Evolutionary conservation across 2,113 vertebrate genomes (phyloP).

Genomic region (Centropus bengalensis): DNA sequence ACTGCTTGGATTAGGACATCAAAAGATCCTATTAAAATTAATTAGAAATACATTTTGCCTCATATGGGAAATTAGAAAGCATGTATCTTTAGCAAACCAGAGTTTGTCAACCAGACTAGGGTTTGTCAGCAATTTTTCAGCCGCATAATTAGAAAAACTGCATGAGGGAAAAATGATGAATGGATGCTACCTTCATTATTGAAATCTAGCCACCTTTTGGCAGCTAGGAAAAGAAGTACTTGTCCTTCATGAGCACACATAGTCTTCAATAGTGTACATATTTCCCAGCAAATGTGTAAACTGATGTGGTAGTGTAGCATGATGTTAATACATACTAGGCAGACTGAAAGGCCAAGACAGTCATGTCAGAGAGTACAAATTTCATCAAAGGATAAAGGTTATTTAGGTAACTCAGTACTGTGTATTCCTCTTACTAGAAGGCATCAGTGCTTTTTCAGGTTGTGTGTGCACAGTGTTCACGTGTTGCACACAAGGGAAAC

Average conservation of each 20-base stretch:
- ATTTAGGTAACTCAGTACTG: neutral
- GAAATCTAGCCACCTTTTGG: neutral
- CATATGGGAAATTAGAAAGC: neutral
- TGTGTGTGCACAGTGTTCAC: neutral
- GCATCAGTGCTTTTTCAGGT: neutral
- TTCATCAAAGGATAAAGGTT: neutral
- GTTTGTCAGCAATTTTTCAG: slow-evolving; percentile 9
- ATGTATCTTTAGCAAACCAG: neutral
- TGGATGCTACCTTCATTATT: neutral
- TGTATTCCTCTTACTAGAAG: neutral
- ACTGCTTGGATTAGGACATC: neutral
- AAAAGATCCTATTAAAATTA: neutral
- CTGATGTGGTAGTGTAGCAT: neutral
- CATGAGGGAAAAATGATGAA: neutral
- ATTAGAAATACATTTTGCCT: neutral
- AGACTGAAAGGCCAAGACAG: neutral
- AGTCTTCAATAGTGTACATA: neutral
- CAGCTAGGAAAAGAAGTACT: neutral
- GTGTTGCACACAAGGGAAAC: neutral
- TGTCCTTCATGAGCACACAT: neutral
- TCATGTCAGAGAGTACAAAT: neutral
- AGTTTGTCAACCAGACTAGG: neutral
- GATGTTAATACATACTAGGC: neutral
- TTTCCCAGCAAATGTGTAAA: neutral
- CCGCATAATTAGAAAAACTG: neutral